phyloP scores from a whole-genome alignment of 2,888 invertebrate genomes.

The Drosophila subquinaria region DNA sequence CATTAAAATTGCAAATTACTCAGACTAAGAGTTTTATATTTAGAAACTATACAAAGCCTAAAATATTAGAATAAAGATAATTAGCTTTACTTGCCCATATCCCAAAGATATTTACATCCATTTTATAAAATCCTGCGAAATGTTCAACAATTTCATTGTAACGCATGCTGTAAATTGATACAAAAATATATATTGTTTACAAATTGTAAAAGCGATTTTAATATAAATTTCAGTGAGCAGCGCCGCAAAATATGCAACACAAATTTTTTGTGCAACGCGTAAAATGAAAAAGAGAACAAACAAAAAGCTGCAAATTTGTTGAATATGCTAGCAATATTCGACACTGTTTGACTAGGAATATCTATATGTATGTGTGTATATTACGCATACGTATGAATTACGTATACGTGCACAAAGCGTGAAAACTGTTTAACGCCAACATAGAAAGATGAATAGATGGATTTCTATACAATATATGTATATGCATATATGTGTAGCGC shows the following conservation, averaged over 20 bases:
- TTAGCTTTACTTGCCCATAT: background rate
- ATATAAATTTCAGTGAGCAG: slow-evolving; percentile 14
- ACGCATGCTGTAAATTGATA: slow-evolving; percentile 1
- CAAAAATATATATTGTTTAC: slow-evolving; percentile 3
- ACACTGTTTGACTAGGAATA: slow-evolving; percentile 15
- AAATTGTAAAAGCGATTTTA: slow-evolving; percentile 23
- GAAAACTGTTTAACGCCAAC: slow-evolving; percentile 5
- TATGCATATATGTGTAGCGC: background rate
- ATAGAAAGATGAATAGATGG: background rate
- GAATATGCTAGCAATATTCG: slow-evolving; percentile 31
- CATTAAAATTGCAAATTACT: too few relatives aligned
- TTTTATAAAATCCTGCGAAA: background rate
- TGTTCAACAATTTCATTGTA: background rate
- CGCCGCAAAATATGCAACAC: slow-evolving; percentile 40
- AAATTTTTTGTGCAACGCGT: slow-evolving; percentile 5
- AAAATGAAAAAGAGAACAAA: slow-evolving; percentile 12
- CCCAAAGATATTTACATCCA: background rate
- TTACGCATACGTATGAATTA: background rate
- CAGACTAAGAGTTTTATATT: too few relatives aligned
- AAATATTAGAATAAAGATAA: too few relatives aligned
- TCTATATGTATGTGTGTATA: background rate
- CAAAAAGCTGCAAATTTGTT: slow-evolving; percentile 35
- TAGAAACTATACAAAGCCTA: too few relatives aligned
- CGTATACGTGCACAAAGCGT: slow-evolving; percentile 8
- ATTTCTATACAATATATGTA: background rate